Evolutionary conservation across 2,113 vertebrate genomes (phyloP).

Genomic region (Dryoscopus gambensis): DNA sequence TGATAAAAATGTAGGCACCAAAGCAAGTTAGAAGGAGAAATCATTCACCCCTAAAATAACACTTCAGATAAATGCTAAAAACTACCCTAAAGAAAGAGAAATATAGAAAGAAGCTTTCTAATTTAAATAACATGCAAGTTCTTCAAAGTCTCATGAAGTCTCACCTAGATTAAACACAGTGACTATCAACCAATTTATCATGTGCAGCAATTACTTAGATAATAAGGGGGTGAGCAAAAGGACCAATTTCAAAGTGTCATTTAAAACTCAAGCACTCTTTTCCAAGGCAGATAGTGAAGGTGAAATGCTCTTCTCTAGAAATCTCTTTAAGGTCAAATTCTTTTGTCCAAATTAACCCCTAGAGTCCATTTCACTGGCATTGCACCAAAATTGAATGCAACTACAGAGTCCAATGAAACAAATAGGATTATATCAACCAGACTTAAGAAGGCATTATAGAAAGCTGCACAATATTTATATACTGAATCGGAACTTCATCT

Average conservation of each 20-base stretch:
- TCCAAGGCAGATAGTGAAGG: neutral
- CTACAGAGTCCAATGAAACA: neutral
- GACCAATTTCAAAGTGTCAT: neutral
- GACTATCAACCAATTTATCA: neutral
- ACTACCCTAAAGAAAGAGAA: neutral
- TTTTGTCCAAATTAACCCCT: neutral
- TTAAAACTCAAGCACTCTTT: neutral
- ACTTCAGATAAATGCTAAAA: neutral
- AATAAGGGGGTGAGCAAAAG: neutral
- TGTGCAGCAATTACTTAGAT: neutral
- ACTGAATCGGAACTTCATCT: neutral
- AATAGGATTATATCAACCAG: neutral
- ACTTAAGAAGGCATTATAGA: neutral
- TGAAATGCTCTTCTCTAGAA: neutral
- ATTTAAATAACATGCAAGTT: neutral
- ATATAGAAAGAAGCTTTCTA: neutral
- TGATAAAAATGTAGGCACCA: neutral
- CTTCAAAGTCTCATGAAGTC: neutral
- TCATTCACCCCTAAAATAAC: constrained; percentile 48
- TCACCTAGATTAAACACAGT: neutral
- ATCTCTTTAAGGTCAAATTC: neutral
- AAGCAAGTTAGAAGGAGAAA: constrained; percentile 25
- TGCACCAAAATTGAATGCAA: neutral
- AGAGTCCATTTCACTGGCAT: neutral
- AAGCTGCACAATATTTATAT: neutral